Base-by-base conservation (phyloP, 1,140 invertebrate species). In the Eueides isabella region DNA sequence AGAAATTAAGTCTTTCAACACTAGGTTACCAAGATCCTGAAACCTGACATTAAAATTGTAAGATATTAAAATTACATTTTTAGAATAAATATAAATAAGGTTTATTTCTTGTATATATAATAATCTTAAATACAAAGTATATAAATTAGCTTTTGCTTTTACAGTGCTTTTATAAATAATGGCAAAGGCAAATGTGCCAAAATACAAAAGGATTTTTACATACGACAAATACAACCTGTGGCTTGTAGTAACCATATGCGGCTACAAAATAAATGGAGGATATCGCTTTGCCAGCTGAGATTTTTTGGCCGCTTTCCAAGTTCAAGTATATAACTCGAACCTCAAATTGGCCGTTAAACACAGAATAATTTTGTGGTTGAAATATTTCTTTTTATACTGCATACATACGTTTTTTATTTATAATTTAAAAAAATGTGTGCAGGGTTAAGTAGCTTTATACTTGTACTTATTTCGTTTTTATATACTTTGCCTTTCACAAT, bases 281-380 rank as follows among this genome's bases (percentile, higher is more conserved):
- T 55, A 55, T 55, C 48, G 48, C 0, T 26, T 55, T 26, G 23
- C 48, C 48, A 55, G 48, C 48, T 55, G 48, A 55, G 19, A 55
- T 26, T 55, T 55, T 55, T 55, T 55, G 48, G 48, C 48, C 48
- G 26, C 23, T 4, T 23, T 55, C 48, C 48, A 55, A 55, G 19
- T 55, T 55, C 19, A 23, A 55, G 23, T 55, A 55, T 55, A 23
- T 55, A 55, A 55, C 19, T 55, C 19, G 48, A 55, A 55, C 48
- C 48, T 55, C 48, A 26, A 44, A 55, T 55, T 26, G 48, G 48
- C 19, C 19, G 48, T 55, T 55, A 55, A 26, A 26, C 19, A 23
- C 6, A 23, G 48, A 23, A 55, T 26, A 26, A 55, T 26, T 55
- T 55, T 55, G 48, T 55, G 19, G 48, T 6, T 0, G 23, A 55